phyloP scores from a whole-genome alignment of 2,113 vertebrate species.

The Pavo muticus region DNA sequence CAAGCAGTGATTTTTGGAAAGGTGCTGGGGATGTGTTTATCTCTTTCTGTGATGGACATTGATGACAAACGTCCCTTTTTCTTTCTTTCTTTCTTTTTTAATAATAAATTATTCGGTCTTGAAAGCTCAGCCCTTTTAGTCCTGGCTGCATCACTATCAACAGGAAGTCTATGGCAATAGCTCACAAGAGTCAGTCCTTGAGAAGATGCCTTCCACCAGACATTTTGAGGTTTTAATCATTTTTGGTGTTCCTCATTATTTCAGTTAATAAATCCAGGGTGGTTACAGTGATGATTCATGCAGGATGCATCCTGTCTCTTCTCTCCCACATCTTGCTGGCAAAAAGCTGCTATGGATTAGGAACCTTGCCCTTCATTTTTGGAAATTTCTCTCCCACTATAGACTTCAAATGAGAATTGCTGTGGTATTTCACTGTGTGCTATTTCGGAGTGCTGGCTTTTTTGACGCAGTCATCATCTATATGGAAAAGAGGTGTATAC shows the following conservation, averaged over 20 bases:
- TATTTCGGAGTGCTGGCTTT: constrained; percentile 38
- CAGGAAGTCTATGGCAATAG: not conserved
- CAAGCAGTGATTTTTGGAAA: not conserved
- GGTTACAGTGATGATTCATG: constrained; percentile 67
- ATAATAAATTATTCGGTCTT: not conserved
- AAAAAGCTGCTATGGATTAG: constrained; percentile 57
- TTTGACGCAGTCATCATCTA: constrained; percentile 64
- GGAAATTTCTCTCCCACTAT: constrained; percentile 56
- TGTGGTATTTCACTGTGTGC: constrained; percentile 50
- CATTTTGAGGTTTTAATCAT: constrained; percentile 27
- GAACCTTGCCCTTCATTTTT: constrained; percentile 67
- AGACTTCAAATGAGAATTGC: constrained; percentile 63
- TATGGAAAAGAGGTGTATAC: constrained; percentile 60
- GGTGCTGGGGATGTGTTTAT: not conserved
- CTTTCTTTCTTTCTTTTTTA: not conserved
- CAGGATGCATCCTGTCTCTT: constrained; percentile 59
- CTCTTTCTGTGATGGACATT: not conserved
- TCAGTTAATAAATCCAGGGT: constrained; percentile 60
- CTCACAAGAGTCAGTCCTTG: not conserved
- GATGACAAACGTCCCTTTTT: fast-evolving
- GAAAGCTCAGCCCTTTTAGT: not conserved
- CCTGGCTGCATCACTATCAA: not conserved
- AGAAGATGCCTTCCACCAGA: not conserved
- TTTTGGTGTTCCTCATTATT: constrained; percentile 54
- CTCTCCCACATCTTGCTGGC: constrained; percentile 55